phyloP scores from a whole-genome alignment of 2,797 vertebrate genomes.

The Rhinella marina region DNA sequence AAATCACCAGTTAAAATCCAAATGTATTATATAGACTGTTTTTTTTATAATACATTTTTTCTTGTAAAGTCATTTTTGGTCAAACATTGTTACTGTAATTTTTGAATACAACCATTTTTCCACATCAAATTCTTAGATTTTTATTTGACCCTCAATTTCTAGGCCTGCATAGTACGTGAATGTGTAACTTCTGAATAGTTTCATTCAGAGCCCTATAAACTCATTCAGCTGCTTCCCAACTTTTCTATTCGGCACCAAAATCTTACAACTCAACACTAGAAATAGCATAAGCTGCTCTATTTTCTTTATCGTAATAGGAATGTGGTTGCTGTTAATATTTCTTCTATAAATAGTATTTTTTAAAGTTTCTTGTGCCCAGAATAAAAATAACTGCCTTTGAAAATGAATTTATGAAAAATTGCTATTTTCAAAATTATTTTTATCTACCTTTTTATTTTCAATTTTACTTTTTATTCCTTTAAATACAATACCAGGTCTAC shows the following conservation, averaged over 20 bases:
- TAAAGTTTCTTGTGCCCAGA: slow-evolving; percentile 4
- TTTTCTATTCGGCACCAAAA: slow-evolving; percentile 48
- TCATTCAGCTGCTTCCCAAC: slow-evolving; percentile 25
- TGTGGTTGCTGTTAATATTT: neutral
- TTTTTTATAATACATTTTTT: neutral
- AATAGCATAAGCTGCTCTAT: neutral
- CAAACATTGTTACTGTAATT: neutral
- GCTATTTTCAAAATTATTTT: neutral
- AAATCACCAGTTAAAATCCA: neutral
- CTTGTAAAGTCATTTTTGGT: neutral
- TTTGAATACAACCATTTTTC: neutral
- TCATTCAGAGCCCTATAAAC: slow-evolving; percentile 47
- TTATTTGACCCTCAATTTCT: neutral
- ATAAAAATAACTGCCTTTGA: slow-evolving; percentile 4
- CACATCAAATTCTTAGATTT: neutral
- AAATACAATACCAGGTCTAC: neutral
- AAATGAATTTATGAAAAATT: slow-evolving; percentile 11
- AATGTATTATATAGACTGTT: too few species aligned
- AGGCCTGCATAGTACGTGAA: neutral
- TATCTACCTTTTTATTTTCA: neutral
- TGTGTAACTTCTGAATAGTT: slow-evolving; percentile 22
- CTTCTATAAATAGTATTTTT: slow-evolving; percentile 42
- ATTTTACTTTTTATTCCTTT: neutral
- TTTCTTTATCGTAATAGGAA: slow-evolving; percentile 55
- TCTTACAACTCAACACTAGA: slow-evolving; percentile 59